A percentile compares a stretch with the other conserved stretches of the same genome.
These are phyloP conservation scores for Diachasma alloeum DNA, from an alignment of 1,140 invertebrate species.

Conservation along the genomic window DNA sequence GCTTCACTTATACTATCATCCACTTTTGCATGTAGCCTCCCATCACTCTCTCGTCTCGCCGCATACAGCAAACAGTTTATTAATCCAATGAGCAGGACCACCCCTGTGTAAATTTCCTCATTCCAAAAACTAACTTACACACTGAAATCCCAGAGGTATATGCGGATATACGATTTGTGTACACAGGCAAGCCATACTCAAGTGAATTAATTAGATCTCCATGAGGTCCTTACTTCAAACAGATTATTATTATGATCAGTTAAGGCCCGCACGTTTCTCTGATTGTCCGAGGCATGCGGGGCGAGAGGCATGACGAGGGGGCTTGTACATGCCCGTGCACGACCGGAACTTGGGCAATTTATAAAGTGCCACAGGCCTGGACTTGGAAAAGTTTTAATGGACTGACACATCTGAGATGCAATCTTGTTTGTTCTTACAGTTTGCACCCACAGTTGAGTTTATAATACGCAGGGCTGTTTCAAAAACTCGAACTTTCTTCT, in stretches of 20 bases:
- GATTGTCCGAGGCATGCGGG: neutral
- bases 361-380: conserved; percentile 25
- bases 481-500: neutral
- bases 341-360: conserved; percentile 28
- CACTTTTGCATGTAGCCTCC: neutral
- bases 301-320: neutral
- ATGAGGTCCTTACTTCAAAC: neutral
- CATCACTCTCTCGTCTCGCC: neutral
- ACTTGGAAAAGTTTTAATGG: conserved; percentile 38
- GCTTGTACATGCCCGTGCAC: conserved; percentile 4
- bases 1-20: neutral
- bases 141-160: neutral
- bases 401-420: conserved; percentile 38
- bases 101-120: neutral
- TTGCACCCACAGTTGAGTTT: conserved; percentile 4
- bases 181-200: neutral
- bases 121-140: neutral
- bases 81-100: conserved; percentile 14
- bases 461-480: neutral
- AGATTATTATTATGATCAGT: neutral
- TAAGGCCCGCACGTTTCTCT: neutral
- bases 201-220: neutral
- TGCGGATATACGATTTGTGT: neutral
- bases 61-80: conserved; percentile 20
- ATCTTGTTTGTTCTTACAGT: conserved; percentile 26